Evolutionary conservation across 2,797 vertebrate genomes (phyloP), one percentile per base, ranked within the genome.

Genomic region (Sebastes baramenuke): DNA sequence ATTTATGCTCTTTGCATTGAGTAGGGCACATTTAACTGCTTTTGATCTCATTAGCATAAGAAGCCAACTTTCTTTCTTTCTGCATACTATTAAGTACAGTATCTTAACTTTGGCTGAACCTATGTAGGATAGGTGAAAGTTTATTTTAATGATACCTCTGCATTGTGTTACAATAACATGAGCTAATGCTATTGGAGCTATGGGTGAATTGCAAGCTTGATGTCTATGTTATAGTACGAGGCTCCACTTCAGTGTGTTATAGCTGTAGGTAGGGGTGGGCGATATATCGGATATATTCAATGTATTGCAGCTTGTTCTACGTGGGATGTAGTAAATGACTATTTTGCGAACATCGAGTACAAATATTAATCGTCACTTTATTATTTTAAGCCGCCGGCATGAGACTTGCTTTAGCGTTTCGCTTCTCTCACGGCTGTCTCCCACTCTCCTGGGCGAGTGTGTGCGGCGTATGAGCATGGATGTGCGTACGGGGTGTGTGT

Each of bases 1-100:
- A 25, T 86, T 75, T 75, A 67, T 25, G 24, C 60, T 75, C 82
- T 71, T 64, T 80, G 72, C 76, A 81, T 77, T 42, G 59, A 81
- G 77, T 4, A 7, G 2, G 25, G 14, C 60, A 12, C 76, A 70
- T 84, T 68, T 68, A 84, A 76, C 72, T 42, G 68, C 59, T 73
- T 77, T 75, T 9, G 2, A 34, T 75, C 70, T 74, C 49, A 81
- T 83, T 60, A 58, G 32, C 78, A 83, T 68, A 75, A 71, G 77
- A 81, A 62, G 59, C 22, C 67, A 77, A 78, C 59, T 83, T 52
- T 79, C 59, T 32, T 32, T 16, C 71, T 69, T 56, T 61, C 42
- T 29, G 72, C 25, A 75, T 25, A 32, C 71, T 72, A 54, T 55
- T n/a, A 75, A 79, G 71, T 32, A 75, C 54, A 71, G 65, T 52